Evolutionary conservation across 2,113 vertebrate species (phyloP).

Genomic region (Dryoscopus gambensis): DNA sequence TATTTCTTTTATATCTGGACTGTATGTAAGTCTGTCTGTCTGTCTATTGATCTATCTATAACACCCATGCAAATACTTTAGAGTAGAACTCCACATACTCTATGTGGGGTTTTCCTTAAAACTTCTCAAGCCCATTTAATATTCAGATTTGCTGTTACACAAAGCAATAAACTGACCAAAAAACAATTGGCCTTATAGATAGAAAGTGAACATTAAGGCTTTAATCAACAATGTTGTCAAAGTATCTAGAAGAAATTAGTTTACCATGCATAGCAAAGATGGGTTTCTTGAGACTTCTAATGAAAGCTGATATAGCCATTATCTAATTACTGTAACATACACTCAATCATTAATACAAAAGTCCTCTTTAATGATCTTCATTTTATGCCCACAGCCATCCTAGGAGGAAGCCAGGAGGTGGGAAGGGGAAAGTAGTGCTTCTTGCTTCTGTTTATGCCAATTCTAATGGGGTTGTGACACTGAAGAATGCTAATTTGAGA

Average conservation of each 20-base stretch:
- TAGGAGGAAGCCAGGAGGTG: background rate
- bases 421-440: background rate
- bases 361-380: conserved; percentile 17
- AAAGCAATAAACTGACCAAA: background rate
- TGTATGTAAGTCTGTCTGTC: background rate
- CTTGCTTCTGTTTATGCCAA: background rate
- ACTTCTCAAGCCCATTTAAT: background rate
- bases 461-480: conserved; percentile 8
- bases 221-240: conserved; percentile 8
- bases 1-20: background rate
- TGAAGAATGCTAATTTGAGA: background rate
- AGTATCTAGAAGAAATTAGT: conserved; percentile 25
- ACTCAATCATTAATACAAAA: conserved; percentile 12
- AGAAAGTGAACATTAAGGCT: background rate
- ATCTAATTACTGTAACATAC: conserved; percentile 11
- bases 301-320: conserved; percentile 21
- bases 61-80: background rate
- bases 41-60: background rate
- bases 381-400: background rate
- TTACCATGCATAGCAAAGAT: background rate
- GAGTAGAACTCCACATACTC: background rate
- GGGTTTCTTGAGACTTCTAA: conserved; percentile 19
- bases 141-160: background rate
- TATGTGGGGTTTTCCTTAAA: background rate
- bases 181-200: background rate